These are phyloP conservation scores for Melieria omissa DNA, from an alignment of 2,888 invertebrate species.

Conservation along the genomic window DNA sequence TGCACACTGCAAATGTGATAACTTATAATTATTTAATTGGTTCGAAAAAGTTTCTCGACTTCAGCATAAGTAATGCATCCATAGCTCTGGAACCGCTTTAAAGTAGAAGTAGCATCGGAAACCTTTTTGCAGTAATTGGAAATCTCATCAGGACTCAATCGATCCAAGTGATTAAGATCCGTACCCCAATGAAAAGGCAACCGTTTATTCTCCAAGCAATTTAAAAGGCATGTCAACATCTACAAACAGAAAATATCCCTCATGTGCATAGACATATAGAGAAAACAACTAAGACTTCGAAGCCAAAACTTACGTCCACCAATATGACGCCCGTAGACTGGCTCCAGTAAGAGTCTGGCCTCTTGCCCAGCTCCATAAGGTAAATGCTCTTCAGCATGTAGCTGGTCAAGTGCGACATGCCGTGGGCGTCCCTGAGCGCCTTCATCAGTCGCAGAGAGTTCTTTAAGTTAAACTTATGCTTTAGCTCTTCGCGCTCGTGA, in stretches of 20 bases:
- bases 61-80: too few species aligned
- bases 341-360: constrained; percentile 40
- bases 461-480: constrained; percentile 49
- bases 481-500: constrained; percentile 46
- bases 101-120: too few species aligned
- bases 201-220: background rate
- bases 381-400: constrained; percentile 53
- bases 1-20: too few species aligned
- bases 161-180: constrained; percentile 12
- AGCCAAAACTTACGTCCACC: constrained; percentile 41
- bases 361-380: constrained; percentile 40
- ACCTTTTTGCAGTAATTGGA: too few species aligned
- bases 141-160: background rate
- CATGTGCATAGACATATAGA: background rate
- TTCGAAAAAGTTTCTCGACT: too few species aligned
- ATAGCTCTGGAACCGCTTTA: too few species aligned
- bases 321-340: constrained; percentile 33
- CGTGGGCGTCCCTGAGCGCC: constrained; percentile 46
- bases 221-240: background rate
- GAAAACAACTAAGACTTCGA: too few species aligned
- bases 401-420: constrained; percentile 46
- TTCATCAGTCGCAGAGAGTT: constrained; percentile 53
- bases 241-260: background rate
- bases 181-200: constrained; percentile 13
- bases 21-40: too few species aligned